These are phyloP conservation scores for Hippocampus comes DNA, from an alignment of 2,113 vertebrate species.

Conservation along the genomic window DNA sequence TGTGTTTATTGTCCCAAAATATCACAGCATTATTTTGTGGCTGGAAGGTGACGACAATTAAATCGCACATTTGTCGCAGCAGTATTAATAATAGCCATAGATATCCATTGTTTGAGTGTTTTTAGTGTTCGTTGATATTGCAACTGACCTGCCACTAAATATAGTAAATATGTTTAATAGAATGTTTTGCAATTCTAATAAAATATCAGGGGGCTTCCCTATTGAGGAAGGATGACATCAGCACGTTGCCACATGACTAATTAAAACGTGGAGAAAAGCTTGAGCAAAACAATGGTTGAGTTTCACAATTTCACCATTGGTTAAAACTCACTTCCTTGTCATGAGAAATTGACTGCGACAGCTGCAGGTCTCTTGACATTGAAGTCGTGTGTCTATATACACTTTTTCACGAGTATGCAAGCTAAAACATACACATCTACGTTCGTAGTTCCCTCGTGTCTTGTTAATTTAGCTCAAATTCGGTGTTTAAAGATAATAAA, in stretches of 20 bases:
- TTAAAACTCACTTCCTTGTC: slow-evolving; percentile 13
- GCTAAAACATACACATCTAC: background rate
- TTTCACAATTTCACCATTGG: background rate
- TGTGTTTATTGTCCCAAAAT: background rate
- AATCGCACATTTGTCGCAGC: background rate
- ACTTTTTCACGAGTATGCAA: background rate
- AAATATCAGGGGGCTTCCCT: background rate
- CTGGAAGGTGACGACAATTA: no score
- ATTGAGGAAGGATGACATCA: background rate
- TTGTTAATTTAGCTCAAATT: background rate
- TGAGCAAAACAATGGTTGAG: background rate
- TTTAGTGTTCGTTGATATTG: background rate
- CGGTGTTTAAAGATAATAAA: background rate
- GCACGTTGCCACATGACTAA: background rate
- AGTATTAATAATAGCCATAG: background rate
- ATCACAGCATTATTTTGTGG: background rate
- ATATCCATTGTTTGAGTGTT: background rate
- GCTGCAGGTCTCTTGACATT: background rate
- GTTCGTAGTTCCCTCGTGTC: background rate
- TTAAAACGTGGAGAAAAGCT: background rate
- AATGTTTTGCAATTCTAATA: background rate
- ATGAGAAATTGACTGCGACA: background rate
- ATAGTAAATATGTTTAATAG: background rate
- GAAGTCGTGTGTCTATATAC: rapidly evolving
- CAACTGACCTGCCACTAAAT: background rate